Evolutionary conservation across 2,113 vertebrate species (phyloP).

Genomic region (Campylomormyrus tamandua): DNA sequence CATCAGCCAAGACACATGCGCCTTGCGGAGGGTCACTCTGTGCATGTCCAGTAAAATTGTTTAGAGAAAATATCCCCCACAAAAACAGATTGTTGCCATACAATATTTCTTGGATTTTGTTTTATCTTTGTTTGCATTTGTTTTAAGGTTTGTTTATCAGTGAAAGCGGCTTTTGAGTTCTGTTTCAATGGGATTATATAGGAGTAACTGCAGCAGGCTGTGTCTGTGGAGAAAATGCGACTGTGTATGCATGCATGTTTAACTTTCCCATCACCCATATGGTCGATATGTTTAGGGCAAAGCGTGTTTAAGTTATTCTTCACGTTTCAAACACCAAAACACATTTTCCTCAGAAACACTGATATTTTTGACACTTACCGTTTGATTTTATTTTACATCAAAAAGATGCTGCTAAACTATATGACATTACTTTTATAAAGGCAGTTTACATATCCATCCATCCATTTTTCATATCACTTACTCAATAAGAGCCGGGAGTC

Average conservation of each 20-base stretch:
- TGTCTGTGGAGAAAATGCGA: neutral
- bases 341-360: neutral
- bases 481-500: neutral
- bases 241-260: neutral
- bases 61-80: neutral
- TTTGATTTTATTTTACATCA: neutral
- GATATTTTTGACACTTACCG: neutral
- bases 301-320: neutral
- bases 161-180: neutral
- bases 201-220: neutral
- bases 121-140: neutral
- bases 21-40: neutral
- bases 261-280: neutral
- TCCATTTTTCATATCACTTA: neutral
- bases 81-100: neutral
- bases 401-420: neutral
- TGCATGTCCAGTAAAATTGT: neutral
- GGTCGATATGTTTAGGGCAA: neutral
- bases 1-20: neutral
- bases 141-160: neutral
- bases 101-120: neutral
- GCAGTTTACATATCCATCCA: neutral
- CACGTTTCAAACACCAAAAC: neutral
- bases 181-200: neutral
- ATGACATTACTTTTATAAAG: neutral